Conservation (phyloP, 2,797 vertebrate genomes). For the Halcyon badia region DNA sequence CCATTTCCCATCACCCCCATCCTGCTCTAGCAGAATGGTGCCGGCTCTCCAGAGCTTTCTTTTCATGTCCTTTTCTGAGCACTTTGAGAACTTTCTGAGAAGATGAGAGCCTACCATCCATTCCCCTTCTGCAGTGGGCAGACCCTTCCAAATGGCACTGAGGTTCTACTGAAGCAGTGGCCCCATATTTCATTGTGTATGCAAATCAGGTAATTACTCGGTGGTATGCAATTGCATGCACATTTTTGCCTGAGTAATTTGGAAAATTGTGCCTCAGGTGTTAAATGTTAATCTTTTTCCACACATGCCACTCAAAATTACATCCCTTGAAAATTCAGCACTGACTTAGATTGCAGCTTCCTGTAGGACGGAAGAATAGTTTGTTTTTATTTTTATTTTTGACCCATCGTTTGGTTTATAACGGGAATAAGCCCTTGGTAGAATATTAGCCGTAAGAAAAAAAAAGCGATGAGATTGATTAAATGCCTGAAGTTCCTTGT, state of each 20-base stretch:
- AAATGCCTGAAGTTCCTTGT: constrained; percentile 47
- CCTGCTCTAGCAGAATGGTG: background rate
- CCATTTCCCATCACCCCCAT: fast-evolving
- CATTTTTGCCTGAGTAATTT: background rate
- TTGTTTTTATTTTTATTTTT: constrained; percentile 21
- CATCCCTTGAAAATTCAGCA: background rate
- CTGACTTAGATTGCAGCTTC: background rate
- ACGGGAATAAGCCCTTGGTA: background rate
- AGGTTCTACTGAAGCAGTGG: background rate
- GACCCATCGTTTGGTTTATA: constrained; percentile 27
- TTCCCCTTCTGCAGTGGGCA: background rate
- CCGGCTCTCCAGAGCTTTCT: background rate
- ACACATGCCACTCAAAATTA: background rate
- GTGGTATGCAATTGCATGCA: background rate
- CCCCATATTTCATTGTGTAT: background rate
- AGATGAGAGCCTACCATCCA: fast-evolving
- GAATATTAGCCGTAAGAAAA: constrained; percentile 50
- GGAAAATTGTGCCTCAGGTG: background rate
- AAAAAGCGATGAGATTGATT: constrained; percentile 55
- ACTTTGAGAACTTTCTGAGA: background rate
- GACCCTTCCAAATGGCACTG: background rate
- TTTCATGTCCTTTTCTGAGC: background rate
- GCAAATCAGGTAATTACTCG: constrained; percentile 7
- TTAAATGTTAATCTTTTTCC: background rate
- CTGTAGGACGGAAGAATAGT: background rate